Base-by-base conservation (phyloP, 2,888 invertebrate genomes). In the Phytoseiulus persimilis region DNA sequence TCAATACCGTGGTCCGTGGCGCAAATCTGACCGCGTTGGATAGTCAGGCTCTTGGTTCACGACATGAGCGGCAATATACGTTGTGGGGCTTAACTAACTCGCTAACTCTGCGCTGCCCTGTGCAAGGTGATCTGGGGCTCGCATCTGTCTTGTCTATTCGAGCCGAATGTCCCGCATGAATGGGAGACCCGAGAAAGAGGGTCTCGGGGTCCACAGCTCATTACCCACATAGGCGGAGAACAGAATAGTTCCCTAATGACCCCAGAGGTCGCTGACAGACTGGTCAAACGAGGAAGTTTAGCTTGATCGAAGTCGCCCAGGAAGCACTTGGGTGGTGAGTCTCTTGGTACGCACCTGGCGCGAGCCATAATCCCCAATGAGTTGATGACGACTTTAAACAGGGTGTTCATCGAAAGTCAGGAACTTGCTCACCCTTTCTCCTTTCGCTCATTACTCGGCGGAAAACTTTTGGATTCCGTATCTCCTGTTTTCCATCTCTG, bases 211-310 rank as follows among this genome's bases (percentile, higher is more conserved):
- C 65, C 65, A 65, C 65, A 65, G 65, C 65, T 65, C 65, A 65
- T 65, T 65, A 65, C 65, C 65, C 65, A 65, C 28, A 28, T 23
- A 65, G 65, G 65, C 65, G 65, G 65, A 3, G 65, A 65, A 65
- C 65, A 65, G 65, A 65, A 65, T 65, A 65, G 65, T 65, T 65
- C 65, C 65, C 65, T 65, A 65, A 65, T 65, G 65, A 65, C 65
- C 65, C 18, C 23, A 65, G 65, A 65, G 65, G 65, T 65, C 65
- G 18, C 65, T 23, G 65, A 65, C 65, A 65, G 28, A 65, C 23
- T 65, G 65, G 18, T 2, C 65, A 23, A 28, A 65, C 1, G 65
- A 18, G 9, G 39, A 9, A 39, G 39, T 9, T 39, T 39, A 39
- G 65, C 28, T 65, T 23, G 9, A 65, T 65, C 65, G 28, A 65